phyloP scores from a whole-genome alignment of 1,140 invertebrate genomes.

The Drosophila seguyi region DNA sequence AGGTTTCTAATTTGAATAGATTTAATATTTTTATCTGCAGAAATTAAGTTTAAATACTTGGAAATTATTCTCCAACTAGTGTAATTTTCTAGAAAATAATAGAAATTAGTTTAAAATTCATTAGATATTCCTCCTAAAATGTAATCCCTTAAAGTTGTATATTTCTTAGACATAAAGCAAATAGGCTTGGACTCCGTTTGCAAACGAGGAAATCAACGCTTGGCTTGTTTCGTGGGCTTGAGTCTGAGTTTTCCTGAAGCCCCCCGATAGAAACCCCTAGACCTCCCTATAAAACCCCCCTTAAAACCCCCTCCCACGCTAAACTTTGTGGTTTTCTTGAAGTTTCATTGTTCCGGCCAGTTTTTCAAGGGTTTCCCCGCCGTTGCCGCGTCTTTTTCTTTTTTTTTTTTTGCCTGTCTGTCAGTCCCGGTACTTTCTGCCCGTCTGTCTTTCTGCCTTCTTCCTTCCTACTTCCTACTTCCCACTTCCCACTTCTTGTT shows the following conservation, averaged over 20 bases:
- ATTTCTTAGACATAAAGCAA: neutral
- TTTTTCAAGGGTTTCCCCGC: constrained; percentile 41
- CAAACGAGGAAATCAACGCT: constrained; percentile 23
- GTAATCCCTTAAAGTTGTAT: neutral
- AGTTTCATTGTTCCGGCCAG: constrained; percentile 42
- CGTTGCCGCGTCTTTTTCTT: neutral
- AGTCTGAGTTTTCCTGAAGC: neutral
- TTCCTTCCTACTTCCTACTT: neutral
- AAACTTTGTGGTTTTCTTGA: constrained; percentile 48
- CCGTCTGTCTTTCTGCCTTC: constrained; percentile 12
- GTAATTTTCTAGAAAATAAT: neutral
- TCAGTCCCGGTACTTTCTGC: constrained; percentile 10
- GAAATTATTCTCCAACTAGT: too few relatives aligned
- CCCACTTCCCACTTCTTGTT: neutral
- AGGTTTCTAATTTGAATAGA: too few relatives aligned
- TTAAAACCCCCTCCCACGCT: neutral
- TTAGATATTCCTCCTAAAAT: neutral
- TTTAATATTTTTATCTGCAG: neutral
- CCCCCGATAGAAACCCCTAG: too few relatives aligned
- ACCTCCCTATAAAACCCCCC: too few relatives aligned
- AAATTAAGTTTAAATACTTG: neutral
- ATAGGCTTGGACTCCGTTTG: constrained; percentile 5
- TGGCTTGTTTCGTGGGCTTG: constrained; percentile 20
- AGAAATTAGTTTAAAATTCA: neutral
- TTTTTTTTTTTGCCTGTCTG: constrained; percentile 7